phyloP scores from a whole-genome alignment of 2,888 invertebrate genomes.

The Odontocolon sp. region DNA sequence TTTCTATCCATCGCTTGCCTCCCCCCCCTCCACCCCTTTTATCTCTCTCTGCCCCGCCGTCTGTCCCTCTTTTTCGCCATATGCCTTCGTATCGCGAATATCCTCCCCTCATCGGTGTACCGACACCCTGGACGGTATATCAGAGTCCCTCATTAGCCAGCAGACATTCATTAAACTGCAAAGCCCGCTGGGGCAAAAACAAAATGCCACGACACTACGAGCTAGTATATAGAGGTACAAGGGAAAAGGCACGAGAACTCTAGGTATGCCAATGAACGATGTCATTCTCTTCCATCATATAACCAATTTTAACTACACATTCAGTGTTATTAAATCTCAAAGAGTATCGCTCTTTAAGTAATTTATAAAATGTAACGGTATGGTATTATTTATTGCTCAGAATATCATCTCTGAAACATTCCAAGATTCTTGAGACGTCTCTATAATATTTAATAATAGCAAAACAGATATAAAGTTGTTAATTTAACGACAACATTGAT shows the following conservation, averaged over 20 bases:
- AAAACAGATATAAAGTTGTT: too few species aligned
- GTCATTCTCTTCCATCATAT: neutral
- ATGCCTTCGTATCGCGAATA: conserved; percentile 51
- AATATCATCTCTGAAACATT: too few species aligned
- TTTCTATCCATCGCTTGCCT: conserved; percentile 28
- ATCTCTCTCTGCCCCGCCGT: conserved; percentile 30
- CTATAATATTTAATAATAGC: too few species aligned
- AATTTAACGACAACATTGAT: neutral
- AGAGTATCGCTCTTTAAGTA: too few species aligned
- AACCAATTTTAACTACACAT: too few species aligned
- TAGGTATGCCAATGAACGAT: neutral
- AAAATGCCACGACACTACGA: conserved; percentile 35
- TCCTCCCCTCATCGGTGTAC: conserved; percentile 51
- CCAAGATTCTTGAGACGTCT: too few species aligned
- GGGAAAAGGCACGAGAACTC: neutral
- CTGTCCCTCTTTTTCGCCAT: conserved; percentile 52
- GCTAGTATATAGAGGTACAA: neutral
- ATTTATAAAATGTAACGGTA: too few species aligned
- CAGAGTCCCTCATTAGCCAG: conserved; percentile 68
- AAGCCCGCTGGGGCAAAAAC: conserved; percentile 62
- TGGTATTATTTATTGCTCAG: too few species aligned
- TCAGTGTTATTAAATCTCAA: too few species aligned
- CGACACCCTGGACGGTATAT: conserved; percentile 66
- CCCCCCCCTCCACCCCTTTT: conserved; percentile 48
- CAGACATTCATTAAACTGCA: conserved; percentile 68